Percentiles rank a stretch among this genome's conserved stretches.
Evolutionary conservation across 2,888 invertebrate genomes (phyloP).

Genomic region (Eulithis prunata): DNA sequence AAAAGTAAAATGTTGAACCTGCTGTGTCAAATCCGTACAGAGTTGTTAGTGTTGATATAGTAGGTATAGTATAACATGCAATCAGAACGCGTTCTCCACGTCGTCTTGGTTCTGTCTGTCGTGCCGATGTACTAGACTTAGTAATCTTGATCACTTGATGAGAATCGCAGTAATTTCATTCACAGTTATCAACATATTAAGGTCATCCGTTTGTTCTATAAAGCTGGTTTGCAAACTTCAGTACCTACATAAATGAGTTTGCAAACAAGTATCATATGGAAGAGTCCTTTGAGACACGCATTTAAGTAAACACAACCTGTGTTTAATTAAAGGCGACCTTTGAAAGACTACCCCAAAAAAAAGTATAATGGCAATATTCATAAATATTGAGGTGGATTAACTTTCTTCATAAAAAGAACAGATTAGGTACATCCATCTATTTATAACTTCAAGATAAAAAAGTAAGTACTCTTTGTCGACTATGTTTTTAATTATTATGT

Average conservation of each 20-base stretch:
- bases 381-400: too few relatives aligned
- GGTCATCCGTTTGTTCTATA: conserved; percentile 14
- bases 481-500: too few relatives aligned
- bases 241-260: background rate
- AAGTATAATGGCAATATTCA: too few relatives aligned
- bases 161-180: conserved; percentile 40
- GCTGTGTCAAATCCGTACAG: background rate
- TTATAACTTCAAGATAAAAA: too few relatives aligned
- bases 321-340: too few relatives aligned
- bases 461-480: too few relatives aligned
- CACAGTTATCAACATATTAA: conserved; percentile 10
- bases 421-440: too few relatives aligned
- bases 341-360: too few relatives aligned
- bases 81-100: conserved; percentile 14
- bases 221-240: background rate
- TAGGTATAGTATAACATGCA: conserved; percentile 1
- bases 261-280: too few relatives aligned
- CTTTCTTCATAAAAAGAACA: too few relatives aligned
- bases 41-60: background rate
- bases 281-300: too few relatives aligned
- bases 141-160: conserved; percentile 39
- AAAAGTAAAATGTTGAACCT: background rate
- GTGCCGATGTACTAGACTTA: conserved; percentile 4
- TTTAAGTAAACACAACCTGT: too few relatives aligned
- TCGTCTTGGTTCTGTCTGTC: conserved; percentile 20